Evolutionary conservation across 2,113 vertebrate genomes (phyloP).

Genomic region (Rhynchopsitta pachyrhyncha): DNA sequence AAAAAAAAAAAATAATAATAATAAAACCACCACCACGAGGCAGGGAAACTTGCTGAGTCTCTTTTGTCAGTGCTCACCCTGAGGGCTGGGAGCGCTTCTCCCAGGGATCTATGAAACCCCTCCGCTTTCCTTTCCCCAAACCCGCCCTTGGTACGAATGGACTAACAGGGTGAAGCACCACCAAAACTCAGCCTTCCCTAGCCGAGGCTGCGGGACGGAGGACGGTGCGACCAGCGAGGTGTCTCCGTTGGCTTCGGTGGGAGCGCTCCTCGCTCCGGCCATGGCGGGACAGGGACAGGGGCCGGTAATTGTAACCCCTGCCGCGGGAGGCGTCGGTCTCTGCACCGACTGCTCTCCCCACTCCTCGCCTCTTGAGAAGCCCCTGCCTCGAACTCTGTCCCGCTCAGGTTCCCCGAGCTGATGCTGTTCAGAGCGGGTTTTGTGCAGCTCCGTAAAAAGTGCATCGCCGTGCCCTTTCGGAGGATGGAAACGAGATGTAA

Average conservation of each 20-base stretch:
- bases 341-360: not conserved
- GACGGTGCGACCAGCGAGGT: not conserved
- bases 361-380: not conserved
- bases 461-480: not conserved
- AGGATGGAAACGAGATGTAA: not conserved
- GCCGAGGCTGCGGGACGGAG: not conserved
- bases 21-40: not conserved
- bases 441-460: not conserved
- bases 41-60: slow-evolving; percentile 17
- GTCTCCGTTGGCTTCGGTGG: not conserved
- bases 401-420: not conserved
- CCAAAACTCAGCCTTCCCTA: not conserved
- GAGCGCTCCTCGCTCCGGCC: not conserved
- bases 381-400: not conserved
- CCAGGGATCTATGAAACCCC: not conserved
- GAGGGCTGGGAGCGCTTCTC: not conserved
- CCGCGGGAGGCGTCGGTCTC: no score
- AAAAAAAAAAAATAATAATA: no score
- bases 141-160: not conserved
- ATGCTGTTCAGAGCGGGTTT: not conserved
- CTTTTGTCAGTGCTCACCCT: not conserved
- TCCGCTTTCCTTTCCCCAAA: not conserved
- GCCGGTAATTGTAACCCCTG: not conserved
- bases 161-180: not conserved
- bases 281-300: not conserved